Evolutionary conservation across 2,797 vertebrate species (phyloP).

Genomic region (Danio jaintianensis): DNA sequence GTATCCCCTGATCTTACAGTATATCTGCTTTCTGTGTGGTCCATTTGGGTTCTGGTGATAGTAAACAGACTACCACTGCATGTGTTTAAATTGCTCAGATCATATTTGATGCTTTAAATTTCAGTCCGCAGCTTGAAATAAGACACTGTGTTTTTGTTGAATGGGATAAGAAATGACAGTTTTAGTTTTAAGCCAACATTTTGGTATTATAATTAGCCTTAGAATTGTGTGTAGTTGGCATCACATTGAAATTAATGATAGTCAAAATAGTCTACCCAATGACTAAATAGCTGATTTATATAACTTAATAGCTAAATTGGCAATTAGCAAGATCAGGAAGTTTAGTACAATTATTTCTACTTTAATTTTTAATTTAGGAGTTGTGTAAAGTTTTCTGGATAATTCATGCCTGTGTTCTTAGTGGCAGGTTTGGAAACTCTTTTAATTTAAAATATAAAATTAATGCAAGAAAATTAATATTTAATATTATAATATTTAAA

Average conservation of each 20-base stretch:
- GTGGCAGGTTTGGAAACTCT: too few species aligned
- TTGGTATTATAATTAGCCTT: too few species aligned
- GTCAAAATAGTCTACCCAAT: not conserved
- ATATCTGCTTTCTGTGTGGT: conserved; percentile 26
- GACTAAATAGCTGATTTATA: not conserved
- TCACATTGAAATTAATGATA: not conserved
- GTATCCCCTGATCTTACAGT: not conserved
- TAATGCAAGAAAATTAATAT: too few species aligned
- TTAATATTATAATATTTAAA: too few species aligned
- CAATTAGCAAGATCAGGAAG: not conserved
- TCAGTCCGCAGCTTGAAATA: not conserved
- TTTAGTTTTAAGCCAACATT: too few species aligned
- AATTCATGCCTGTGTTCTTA: too few species aligned
- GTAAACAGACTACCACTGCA: not conserved
- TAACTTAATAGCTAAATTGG: too few species aligned
- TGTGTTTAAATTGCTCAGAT: not conserved
- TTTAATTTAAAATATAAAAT: too few species aligned
- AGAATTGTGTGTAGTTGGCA: too few species aligned
- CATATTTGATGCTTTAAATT: conserved; percentile 2
- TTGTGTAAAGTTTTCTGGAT: too few species aligned
- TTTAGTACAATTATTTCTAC: not conserved
- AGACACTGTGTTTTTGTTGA: not conserved
- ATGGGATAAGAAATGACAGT: not conserved
- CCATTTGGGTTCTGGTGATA: conserved; percentile 4
- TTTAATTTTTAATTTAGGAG: not conserved